Percentiles rank a stretch among this genome's conserved stretches.
phyloP scores from a whole-genome alignment of 2,888 invertebrate genomes.

The Scotopteryx bipunctaria region DNA sequence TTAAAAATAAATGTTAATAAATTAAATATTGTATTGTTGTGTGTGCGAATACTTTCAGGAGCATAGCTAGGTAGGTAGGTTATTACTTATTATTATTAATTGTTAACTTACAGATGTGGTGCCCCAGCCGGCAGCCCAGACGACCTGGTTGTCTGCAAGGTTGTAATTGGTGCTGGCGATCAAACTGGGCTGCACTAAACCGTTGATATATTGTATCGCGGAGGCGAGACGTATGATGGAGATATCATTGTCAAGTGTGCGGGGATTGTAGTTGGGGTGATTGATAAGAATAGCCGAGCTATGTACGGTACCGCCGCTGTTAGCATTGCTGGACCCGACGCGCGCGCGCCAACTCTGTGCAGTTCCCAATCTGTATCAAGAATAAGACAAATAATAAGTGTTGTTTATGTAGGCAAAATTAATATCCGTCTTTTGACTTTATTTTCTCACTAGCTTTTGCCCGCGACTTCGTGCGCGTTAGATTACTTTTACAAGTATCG shows the following conservation, averaged over 20 bases:
- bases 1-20: too few species aligned
- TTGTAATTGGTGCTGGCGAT: constrained; percentile 49
- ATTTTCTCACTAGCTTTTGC: too few species aligned
- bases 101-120: constrained; percentile 45
- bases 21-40: too few species aligned
- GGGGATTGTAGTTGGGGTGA: constrained; percentile 55
- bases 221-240: constrained; percentile 44
- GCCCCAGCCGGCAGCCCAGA: constrained; percentile 65
- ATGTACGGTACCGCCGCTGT: constrained; percentile 52
- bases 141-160: constrained; percentile 49
- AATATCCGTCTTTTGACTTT: too few species aligned
- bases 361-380: constrained; percentile 39
- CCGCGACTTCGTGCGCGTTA: too few species aligned
- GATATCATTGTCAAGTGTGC: constrained; percentile 49
- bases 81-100: neutral
- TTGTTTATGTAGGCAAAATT: too few species aligned
- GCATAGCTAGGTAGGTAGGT: too few species aligned
- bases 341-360: constrained; percentile 48
- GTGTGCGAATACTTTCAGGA: too few species aligned
- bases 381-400: neutral
- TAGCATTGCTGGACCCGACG: constrained; percentile 53
- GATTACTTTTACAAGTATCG: too few species aligned
- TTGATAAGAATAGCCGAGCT: constrained; percentile 25
- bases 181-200: constrained; percentile 24
- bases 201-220: constrained; percentile 28